These are phyloP conservation scores for Adelphocoris suturalis DNA, from an alignment of 2,888 invertebrate genomes.

Conservation along the genomic window DNA sequence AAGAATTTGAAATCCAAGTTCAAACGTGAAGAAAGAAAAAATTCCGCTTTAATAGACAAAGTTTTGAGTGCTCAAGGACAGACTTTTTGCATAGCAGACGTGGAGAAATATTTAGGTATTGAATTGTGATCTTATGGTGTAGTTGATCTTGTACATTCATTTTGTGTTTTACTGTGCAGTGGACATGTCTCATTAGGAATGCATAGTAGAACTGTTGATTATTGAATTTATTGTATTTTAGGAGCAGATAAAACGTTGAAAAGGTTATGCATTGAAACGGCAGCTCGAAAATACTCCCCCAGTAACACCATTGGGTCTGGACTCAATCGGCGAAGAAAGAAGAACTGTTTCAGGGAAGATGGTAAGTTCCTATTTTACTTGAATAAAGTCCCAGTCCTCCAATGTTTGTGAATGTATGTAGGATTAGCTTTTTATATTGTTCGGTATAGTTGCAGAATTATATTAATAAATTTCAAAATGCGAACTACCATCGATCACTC, in stretches of 20 bases:
- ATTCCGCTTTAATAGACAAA: constrained; percentile 86
- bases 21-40: constrained; percentile 92
- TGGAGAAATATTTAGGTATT: constrained; percentile 81
- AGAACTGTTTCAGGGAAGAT: background rate
- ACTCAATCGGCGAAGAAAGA: background rate
- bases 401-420: no score
- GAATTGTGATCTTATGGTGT: background rate
- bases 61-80: constrained; percentile 84
- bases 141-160: background rate
- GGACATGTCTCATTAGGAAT: background rate
- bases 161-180: background rate
- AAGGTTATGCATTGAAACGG: constrained; percentile 30
- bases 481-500: no score
- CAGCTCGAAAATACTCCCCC: background rate
- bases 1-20: constrained; percentile 94
- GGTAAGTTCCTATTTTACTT: background rate
- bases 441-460: no score
- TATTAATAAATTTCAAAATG: no score
- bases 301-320: background rate
- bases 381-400: no score
- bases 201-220: background rate
- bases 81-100: constrained; percentile 84
- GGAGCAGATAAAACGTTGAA: constrained; percentile 50
- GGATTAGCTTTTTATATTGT: no score
- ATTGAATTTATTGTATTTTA: constrained; percentile 1